Evolutionary conservation across 2,888 invertebrate species (phyloP).

Genomic region (Parnassius smintheus): DNA sequence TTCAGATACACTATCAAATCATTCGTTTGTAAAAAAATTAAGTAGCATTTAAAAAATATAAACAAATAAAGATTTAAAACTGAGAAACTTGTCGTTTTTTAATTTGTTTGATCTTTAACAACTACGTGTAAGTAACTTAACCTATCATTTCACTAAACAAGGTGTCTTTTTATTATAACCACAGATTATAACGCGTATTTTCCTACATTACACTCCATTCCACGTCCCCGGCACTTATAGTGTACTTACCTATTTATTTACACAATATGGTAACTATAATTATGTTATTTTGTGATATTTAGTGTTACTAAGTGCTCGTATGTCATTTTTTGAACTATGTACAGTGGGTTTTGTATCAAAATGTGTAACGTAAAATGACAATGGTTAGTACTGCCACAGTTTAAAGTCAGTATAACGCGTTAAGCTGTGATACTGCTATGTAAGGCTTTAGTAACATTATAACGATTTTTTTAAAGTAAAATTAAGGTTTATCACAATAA

Average conservation of each 20-base stretch:
- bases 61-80: no score
- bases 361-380: no score
- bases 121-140: not conserved
- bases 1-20: no score
- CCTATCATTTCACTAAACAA: constrained; percentile 3
- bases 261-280: constrained; percentile 48
- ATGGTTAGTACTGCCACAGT: no score
- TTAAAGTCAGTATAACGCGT: no score
- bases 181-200: not conserved
- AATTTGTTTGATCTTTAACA: constrained; percentile 17
- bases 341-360: not conserved
- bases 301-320: not conserved
- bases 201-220: constrained; percentile 53
- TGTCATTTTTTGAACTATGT: constrained; percentile 1
- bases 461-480: no score
- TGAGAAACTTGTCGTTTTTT: not conserved
- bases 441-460: no score
- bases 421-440: no score
- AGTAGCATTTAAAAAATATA: no score
- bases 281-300: constrained; percentile 13
- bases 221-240: constrained; percentile 72
- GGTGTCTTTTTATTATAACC: constrained; percentile 16
- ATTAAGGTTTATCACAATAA: no score
- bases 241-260: constrained; percentile 18
- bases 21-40: no score